Conservation (phyloP, 2,888 invertebrate species). For the Dasysyrphus albostriatus region DNA sequence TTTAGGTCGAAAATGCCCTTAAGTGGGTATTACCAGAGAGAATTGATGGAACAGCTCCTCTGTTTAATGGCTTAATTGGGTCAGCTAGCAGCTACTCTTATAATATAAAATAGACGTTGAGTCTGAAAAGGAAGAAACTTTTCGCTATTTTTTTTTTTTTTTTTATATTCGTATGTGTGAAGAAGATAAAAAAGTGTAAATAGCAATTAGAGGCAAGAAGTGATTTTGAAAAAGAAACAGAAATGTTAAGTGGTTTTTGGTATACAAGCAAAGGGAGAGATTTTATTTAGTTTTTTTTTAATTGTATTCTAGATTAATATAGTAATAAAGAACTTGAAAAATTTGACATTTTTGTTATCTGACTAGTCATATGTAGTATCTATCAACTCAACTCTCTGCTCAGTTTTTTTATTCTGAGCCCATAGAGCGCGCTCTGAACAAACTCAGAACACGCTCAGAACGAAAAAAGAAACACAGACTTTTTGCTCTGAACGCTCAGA, state of each 20-base stretch:
- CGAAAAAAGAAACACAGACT: too few species aligned
- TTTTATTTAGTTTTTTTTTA: neutral
- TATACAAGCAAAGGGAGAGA: neutral
- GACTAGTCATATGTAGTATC: too few species aligned
- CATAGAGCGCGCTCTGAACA: too few species aligned
- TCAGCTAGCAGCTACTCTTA: constrained; percentile 18
- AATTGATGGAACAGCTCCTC: constrained; percentile 34
- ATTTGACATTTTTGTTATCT: too few species aligned
- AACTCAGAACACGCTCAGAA: too few species aligned
- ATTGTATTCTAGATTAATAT: too few species aligned
- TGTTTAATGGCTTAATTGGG: constrained; percentile 63
- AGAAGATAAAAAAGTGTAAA: constrained; percentile 45
- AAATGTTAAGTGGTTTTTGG: neutral
- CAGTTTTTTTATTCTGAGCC: too few species aligned
- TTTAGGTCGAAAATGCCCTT: constrained; percentile 46
- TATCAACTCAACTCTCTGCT: too few species aligned
- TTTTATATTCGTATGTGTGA: neutral
- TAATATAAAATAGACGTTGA: constrained; percentile 1
- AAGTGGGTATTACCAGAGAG: constrained; percentile 49
- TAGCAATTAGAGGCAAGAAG: constrained; percentile 49
- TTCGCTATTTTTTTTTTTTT: neutral
- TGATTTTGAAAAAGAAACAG: constrained; percentile 18
- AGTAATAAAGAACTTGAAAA: too few species aligned
- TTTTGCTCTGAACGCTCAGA: too few species aligned
- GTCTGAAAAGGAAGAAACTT: constrained; percentile 1